Conservation (phyloP, 2,888 invertebrate genomes). For the Pinctada fucata region DNA sequence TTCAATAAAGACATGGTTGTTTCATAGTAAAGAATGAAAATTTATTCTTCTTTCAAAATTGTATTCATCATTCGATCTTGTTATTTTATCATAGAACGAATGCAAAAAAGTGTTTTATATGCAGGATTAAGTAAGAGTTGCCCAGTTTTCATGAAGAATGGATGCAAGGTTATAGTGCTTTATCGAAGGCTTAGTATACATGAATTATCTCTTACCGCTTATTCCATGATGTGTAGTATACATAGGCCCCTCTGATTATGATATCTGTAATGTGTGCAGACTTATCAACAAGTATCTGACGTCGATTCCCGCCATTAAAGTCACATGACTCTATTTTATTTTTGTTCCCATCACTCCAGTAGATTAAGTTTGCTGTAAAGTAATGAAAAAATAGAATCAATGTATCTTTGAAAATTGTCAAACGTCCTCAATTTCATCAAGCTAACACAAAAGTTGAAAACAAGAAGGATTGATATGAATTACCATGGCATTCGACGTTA, state of each 20-base stretch:
- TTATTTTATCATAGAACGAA: too few species aligned
- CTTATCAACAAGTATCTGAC: neutral
- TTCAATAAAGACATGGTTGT: too few species aligned
- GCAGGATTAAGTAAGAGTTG: too few species aligned
- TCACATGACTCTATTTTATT: slow-evolving; percentile 17
- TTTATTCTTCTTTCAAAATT: too few species aligned
- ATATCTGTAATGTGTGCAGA: slow-evolving; percentile 12
- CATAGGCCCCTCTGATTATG: neutral
- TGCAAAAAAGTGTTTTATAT: too few species aligned
- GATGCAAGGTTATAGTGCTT: too few species aligned
- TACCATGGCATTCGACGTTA: too few species aligned
- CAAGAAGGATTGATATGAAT: too few species aligned
- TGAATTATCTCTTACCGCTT: slow-evolving; percentile 13
- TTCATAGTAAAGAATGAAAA: too few species aligned
- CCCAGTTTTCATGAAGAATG: too few species aligned
- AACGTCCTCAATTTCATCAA: neutral
- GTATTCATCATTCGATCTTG: too few species aligned
- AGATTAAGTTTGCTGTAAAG: neutral
- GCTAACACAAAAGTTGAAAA: neutral
- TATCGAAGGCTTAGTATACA: too few species aligned
- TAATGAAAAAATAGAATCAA: neutral
- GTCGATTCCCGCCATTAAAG: slow-evolving; percentile 3
- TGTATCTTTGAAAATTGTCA: neutral
- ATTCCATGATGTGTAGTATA: slow-evolving; percentile 24
- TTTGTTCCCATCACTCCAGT: slow-evolving; percentile 20